Conservation (phyloP, 1,140 invertebrate genomes). For the Hestina assimilis region DNA sequence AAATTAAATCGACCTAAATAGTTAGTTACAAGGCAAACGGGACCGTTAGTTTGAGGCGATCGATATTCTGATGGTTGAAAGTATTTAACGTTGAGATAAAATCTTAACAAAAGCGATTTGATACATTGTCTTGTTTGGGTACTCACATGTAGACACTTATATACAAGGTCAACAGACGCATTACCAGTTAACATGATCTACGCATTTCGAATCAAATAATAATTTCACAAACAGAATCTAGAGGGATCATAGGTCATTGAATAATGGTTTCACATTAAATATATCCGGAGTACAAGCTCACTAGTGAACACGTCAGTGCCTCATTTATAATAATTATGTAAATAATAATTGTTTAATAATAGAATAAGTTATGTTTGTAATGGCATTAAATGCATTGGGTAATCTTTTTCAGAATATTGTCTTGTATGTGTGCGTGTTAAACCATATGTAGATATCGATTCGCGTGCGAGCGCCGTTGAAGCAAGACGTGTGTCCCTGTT, state of each 20-base stretch:
- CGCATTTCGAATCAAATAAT: background rate
- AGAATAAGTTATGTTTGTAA: slow-evolving; percentile 35
- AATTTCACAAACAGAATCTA: background rate
- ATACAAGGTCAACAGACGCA: slow-evolving; percentile 46
- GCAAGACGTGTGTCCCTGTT: too few species aligned
- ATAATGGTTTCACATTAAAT: slow-evolving; percentile 60
- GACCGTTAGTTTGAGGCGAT: slow-evolving; percentile 50
- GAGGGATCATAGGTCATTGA: slow-evolving; percentile 34
- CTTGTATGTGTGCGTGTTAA: too few species aligned
- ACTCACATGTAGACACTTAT: slow-evolving; percentile 63
- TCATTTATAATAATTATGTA: slow-evolving; percentile 73
- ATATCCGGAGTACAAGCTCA: slow-evolving; percentile 64
- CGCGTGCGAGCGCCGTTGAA: too few species aligned
- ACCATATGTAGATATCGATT: too few species aligned
- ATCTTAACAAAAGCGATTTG: slow-evolving; percentile 75
- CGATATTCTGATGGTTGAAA: slow-evolving; percentile 72
- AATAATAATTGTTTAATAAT: slow-evolving; percentile 75
- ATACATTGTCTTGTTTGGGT: slow-evolving; percentile 72
- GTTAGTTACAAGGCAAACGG: slow-evolving; percentile 29
- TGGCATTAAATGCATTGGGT: too few species aligned
- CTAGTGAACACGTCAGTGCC: slow-evolving; percentile 56
- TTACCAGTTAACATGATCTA: slow-evolving; percentile 38
- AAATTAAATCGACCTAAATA: slow-evolving; percentile 31
- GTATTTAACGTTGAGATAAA: slow-evolving; percentile 74
- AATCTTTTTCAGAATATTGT: too few species aligned